Percentiles rank a stretch among this genome's conserved stretches.
These are phyloP conservation scores for Megamerina dolium DNA, from an alignment of 2,888 invertebrate genomes.

Conservation along the genomic window DNA sequence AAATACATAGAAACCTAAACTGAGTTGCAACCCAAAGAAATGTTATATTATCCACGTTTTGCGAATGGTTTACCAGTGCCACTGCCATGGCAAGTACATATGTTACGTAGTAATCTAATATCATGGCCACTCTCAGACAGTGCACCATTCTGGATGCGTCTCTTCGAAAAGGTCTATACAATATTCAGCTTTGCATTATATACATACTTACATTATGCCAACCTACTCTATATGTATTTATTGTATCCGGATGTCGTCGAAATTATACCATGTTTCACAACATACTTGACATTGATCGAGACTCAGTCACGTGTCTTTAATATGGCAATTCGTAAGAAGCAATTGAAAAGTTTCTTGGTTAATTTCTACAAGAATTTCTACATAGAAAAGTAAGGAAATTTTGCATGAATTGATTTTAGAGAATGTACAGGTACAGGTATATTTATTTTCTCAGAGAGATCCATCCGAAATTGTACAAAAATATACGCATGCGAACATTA, in stretches of 20 bases:
- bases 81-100: constrained; percentile 20
- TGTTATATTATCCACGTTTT: constrained; percentile 20
- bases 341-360: constrained; percentile 28
- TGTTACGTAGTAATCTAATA: constrained; percentile 16
- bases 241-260: neutral
- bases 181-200: constrained; percentile 15
- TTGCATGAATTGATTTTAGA: too few species aligned
- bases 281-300: constrained; percentile 21
- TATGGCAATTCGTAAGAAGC: constrained; percentile 14
- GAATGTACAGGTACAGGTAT: too few species aligned
- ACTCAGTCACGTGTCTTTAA: constrained; percentile 18
- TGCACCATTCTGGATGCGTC: constrained; percentile 6
- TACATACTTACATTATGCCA: constrained; percentile 15
- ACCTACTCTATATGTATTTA: constrained; percentile 9
- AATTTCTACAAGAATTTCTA: constrained; percentile 34
- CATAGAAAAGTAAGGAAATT: constrained; percentile 26
- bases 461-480: too few species aligned
- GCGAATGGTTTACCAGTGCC: constrained; percentile 16
- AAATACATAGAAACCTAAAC: too few species aligned
- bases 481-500: too few species aligned
- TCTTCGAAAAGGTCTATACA: constrained; percentile 12
- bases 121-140: constrained; percentile 19
- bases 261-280: constrained; percentile 1
- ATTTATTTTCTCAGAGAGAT: too few species aligned
- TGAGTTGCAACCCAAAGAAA: too few species aligned